A percentile compares a stretch with the other conserved stretches of the same genome.
These are phyloP conservation scores for Cybosia mesomella DNA, from an alignment of 2,888 invertebrate species.

Conservation along the genomic window DNA sequence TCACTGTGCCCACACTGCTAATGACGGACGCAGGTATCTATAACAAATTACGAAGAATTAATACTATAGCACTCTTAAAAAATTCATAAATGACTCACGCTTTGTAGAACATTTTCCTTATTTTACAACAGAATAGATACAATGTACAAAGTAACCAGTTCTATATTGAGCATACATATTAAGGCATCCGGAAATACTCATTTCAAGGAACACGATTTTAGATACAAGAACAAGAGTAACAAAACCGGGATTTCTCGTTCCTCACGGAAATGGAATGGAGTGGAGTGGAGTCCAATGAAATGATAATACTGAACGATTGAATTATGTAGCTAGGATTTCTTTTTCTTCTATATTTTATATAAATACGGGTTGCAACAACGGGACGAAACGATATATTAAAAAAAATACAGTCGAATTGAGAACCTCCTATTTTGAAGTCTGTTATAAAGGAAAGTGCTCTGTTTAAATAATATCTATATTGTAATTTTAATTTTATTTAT, in stretches of 20 bases:
- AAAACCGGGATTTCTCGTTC: neutral
- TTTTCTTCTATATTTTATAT: too few species aligned
- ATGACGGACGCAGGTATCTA: conserved; percentile 88
- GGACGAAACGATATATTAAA: neutral
- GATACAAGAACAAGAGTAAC: neutral
- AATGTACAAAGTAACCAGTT: conserved; percentile 13
- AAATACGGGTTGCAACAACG: too few species aligned
- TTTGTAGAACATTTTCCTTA: conserved; percentile 19
- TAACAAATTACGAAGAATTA: conserved; percentile 46
- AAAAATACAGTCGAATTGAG: too few species aligned
- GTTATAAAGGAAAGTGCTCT: neutral
- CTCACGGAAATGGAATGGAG: neutral
- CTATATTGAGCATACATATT: neutral
- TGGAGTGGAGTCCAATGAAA: too few species aligned
- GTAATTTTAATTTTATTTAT: too few species aligned
- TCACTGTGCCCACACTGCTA: conserved; percentile 87
- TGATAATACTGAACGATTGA: too few species aligned
- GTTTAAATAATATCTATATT: neutral
- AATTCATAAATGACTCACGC: conserved; percentile 19
- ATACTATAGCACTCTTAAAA: conserved; percentile 5
- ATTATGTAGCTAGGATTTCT: neutral
- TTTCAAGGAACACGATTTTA: neutral
- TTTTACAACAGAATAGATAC: conserved; percentile 15
- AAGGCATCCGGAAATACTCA: neutral
- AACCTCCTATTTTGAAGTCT: too few species aligned